Evolutionary conservation across 2,797 vertebrate genomes (phyloP), one percentile per base, ranked within the genome.

Genomic region (Emydoidea blandingii): DNA sequence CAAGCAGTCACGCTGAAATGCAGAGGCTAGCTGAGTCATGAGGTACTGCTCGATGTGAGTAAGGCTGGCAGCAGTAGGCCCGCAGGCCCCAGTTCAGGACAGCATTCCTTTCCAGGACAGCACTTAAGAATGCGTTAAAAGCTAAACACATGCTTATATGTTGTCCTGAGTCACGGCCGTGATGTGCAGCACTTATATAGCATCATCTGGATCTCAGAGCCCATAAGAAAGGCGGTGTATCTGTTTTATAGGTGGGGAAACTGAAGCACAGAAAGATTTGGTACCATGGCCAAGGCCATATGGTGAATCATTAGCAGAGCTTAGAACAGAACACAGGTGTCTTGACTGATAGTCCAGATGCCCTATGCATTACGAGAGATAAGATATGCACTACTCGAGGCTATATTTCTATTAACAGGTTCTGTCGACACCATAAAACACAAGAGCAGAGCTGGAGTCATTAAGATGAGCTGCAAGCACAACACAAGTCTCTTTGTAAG

Each of bases 351-450:
- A 89, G 79, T 57, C 1, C 0, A 52, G 85, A 54, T 11, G 65
- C 62, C 83, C 12, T 4, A 47, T 16, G 41, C 23, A 76, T 47
- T 37, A 37, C 4, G 8, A 37, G 65, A 68, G 62, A 68, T 5
- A 37, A 47, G 41, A 47, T 27, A 14, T 12, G 6, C 5, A 12
- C 41, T 15, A 29, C 74, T 78, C 4, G 4, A 29, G 74, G 74
- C 57, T n/a, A 4, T 27, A 41, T 52, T 0, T 8, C 82, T 3
- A 0, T 2, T 62, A 37, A 54, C 52, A 56, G 0, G 0, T 29
- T 49, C 7, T 83, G 78, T 84, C 34, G 0, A 1, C 5, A 3
- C 10, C 68, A 1, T 0, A 2, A n/a, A 21, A 18, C 8, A 1
- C 80, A 7, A 1, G 72, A 83, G 72, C 1, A 0, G n/a, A 34